Conservation (phyloP, 37 sponge, comb jelly and placozoan genomes). For the Oopsacas minuta region DNA sequence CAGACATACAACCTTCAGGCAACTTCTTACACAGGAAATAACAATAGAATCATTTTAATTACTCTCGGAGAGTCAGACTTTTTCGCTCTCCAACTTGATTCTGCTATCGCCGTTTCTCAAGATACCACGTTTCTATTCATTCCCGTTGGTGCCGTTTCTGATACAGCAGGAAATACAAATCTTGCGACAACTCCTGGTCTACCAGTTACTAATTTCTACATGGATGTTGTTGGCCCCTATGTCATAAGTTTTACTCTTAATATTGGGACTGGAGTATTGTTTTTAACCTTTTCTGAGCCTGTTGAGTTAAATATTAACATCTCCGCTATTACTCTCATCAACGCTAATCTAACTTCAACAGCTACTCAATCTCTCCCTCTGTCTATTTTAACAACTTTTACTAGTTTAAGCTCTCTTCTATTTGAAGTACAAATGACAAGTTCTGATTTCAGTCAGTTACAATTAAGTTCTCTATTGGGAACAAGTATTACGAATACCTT, state of each 20-base stretch:
- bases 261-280: slow-evolving; percentile 28
- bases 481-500: slow-evolving; percentile 44
- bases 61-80: slow-evolving; percentile 49
- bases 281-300: slow-evolving; percentile 58
- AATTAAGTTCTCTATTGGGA: slow-evolving; percentile 36
- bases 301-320: slow-evolving; percentile 30
- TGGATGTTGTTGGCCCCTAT: slow-evolving; percentile 56
- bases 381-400: slow-evolving; percentile 14
- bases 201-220: slow-evolving; percentile 31
- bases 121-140: slow-evolving; percentile 47
- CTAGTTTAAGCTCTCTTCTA: slow-evolving; percentile 21
- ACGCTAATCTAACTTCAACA: slow-evolving; percentile 27
- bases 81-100: slow-evolving; percentile 36
- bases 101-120: slow-evolving; percentile 35
- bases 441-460: slow-evolving; percentile 33
- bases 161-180: slow-evolving; percentile 32
- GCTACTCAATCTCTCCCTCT: slow-evolving; percentile 21
- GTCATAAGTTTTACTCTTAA: slow-evolving; percentile 35
- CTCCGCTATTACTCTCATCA: slow-evolving; percentile 32
- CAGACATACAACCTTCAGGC: not conserved
- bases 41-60: slow-evolving; percentile 22
- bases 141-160: slow-evolving; percentile 39
- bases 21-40: not conserved
- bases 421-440: slow-evolving; percentile 26
- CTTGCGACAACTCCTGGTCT: slow-evolving; percentile 3